Base-by-base conservation (phyloP, 2,888 invertebrate species). In the Dendrolimus houi region DNA sequence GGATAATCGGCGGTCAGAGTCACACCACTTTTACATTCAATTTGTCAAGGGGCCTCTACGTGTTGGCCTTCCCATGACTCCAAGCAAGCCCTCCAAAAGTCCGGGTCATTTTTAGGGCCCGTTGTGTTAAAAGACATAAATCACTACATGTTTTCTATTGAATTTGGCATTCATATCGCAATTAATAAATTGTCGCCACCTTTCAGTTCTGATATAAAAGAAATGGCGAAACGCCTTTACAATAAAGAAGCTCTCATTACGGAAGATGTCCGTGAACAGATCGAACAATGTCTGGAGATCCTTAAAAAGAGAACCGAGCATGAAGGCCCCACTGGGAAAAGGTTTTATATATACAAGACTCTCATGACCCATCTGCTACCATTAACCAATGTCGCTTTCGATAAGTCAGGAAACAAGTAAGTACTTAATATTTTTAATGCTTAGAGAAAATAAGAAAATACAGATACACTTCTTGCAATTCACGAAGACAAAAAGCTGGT, bases 351-450 rank as follows among this genome's bases (percentile, higher is more conserved):
- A 66, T 93, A 93, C 84, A 93, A 93, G 78, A 92, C 92, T 0
- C 77, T 95, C 62, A 91, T 92, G 71, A 92, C 94, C 0, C 95
- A 95, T 73, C 90, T 94, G 13, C 81, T 95, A 62, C 95, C 95
- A 1, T 81, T 95, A 52, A 95, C 95, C 7, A 95, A 95, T 70
- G 93, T 95, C 40, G 93, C 93, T 52, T 93, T 95, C 69, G 94
- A 95, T 79, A 94, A 94, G 76, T 86, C 86, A 69, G 95, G 95
- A 10, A 91, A 91, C 64, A 92, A 88, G 94, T 93, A 77, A 62
- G 59, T 40, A 41, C 12, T 54, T n/a, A 41, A 14, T 42, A 8
- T 42, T 10, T 55, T 13, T 41, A 3, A 1, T 7, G 8, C 7
- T 17, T 29, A 29, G 29, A 29, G 29, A 29, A 29, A 29, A 29